Base-by-base conservation (phyloP, 2,888 invertebrate genomes). In the Pseudanteris insignis region DNA sequence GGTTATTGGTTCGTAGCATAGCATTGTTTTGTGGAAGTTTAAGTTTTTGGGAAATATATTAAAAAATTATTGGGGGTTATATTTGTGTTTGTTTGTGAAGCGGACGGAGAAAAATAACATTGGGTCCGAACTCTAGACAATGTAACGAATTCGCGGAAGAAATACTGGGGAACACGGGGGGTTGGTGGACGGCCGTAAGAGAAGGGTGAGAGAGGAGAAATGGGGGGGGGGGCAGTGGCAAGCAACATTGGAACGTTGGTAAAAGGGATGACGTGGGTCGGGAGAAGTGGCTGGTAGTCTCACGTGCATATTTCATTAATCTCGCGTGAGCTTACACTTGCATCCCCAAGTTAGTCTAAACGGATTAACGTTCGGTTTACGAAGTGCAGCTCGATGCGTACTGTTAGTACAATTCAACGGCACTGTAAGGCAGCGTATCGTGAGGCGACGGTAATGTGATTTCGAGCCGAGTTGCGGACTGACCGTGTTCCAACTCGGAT, bases 261-360 rank as follows among this genome's bases (percentile, higher is more conserved):
- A 12, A 32, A 14, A 13, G 9, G 6, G 25, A 25, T 46, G 34
- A 34, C 33, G 47, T 34, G 40, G 53, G 46, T 30, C 30, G 58
- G 33, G 53, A 63, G 54, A 54, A 62, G 62, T 51, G 47, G 37
- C 37, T 25, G 41, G 50, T 14, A 53, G 54, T 54, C 55, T 55
- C 50, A 54, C 59, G 46, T 60, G 57, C 44, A 51, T 50, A 36
- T 55, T 57, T 38, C 47, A 60, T 63, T 66, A 64, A 61, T 63
- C 63, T 59, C 58, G 61, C 48, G 41, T 47, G 50, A 59, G 51
- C 53, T 61, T 58, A 51, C 60, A 58, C 51, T 60, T 54, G 60
- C 50, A 48, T 61, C 54, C 33, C 66, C 66, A 74, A 77, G 77
- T 77, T 78, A 70, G 75, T 68, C 72, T 76, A 76, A 77, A 73